Evolutionary conservation across 2,888 invertebrate genomes (phyloP).

Genomic region (Ganaspis brasiliensis): DNA sequence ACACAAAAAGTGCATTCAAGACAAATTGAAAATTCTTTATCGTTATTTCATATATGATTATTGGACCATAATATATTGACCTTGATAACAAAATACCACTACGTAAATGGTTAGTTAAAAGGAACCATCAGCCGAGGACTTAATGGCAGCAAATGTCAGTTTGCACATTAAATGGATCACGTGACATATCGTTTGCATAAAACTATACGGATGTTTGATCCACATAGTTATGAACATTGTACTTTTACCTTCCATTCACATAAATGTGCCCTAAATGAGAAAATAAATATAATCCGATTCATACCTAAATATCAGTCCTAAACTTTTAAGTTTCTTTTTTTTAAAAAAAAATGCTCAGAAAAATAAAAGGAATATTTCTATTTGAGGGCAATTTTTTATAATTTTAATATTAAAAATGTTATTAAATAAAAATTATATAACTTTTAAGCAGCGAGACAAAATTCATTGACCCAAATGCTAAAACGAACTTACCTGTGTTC

Average conservation of each 20-base stretch:
- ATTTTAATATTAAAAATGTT: too few species aligned
- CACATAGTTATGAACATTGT: slow-evolving; percentile 7
- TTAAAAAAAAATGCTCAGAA: too few species aligned
- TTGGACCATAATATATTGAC: slow-evolving; percentile 27
- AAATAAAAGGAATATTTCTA: too few species aligned
- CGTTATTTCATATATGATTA: background rate
- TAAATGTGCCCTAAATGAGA: background rate
- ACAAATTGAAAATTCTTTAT: background rate
- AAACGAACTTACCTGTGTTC: too few species aligned
- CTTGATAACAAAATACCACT: slow-evolving; percentile 39
- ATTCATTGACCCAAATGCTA: too few species aligned
- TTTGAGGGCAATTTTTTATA: too few species aligned
- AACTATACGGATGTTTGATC: slow-evolving; percentile 39
- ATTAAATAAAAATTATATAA: too few species aligned
- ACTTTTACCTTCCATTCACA: background rate
- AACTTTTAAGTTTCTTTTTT: too few species aligned
- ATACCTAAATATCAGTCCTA: too few species aligned
- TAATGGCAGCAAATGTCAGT: slow-evolving; percentile 5
- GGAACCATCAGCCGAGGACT: slow-evolving; percentile 41
- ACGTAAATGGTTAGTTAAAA: slow-evolving; percentile 35
- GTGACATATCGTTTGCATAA: slow-evolving; percentile 43
- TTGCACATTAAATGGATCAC: slow-evolving; percentile 42
- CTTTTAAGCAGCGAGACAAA: too few species aligned
- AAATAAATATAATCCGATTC: background rate
- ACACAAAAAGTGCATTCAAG: background rate